Conservation (phyloP, 2,113 vertebrate genomes). For the Nothobranchius furzeri region DNA sequence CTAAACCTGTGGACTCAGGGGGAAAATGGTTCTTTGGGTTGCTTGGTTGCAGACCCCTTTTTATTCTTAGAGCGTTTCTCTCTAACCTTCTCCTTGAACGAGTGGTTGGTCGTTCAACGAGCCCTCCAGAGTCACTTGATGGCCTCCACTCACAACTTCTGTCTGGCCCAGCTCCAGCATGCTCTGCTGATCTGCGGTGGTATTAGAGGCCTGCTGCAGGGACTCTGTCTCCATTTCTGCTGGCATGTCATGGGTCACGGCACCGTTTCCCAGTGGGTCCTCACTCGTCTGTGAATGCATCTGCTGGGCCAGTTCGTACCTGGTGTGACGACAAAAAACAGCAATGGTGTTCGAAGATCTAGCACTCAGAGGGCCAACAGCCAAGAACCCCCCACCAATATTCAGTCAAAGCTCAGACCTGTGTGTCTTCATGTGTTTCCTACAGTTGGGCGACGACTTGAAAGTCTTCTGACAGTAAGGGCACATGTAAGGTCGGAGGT, state of each 20-base stretch:
- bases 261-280: slow-evolving; percentile 78
- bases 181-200: slow-evolving; percentile 77
- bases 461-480: slow-evolving; percentile 99
- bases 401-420: slow-evolving; percentile 69
- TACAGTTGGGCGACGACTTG: slow-evolving; percentile 97
- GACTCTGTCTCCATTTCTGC: slow-evolving; percentile 85
- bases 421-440: slow-evolving; percentile 99
- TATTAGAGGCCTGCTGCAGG: slow-evolving; percentile 75
- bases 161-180: slow-evolving; percentile 87
- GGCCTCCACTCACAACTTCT: slow-evolving; percentile 82
- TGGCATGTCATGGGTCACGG: slow-evolving; percentile 85
- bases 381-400: neutral
- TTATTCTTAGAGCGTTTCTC: neutral
- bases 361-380: neutral
- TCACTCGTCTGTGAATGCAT: slow-evolving; percentile 88
- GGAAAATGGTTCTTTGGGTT: too few species aligned
- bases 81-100: slow-evolving; percentile 87
- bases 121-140: slow-evolving; percentile 82
- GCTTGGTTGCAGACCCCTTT: too few species aligned
- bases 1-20: too few species aligned
- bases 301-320: slow-evolving; percentile 96
- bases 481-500: slow-evolving; percentile 96
- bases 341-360: too few species aligned
- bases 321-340: slow-evolving; percentile 48
- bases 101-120: slow-evolving; percentile 83